A percentile compares a stretch with the other conserved stretches of the same genome.
These are phyloP conservation scores for Umimayanthus chanpuru DNA, from an alignment of 92 coral and sea anemone genomes.

Conservation along the genomic window DNA sequence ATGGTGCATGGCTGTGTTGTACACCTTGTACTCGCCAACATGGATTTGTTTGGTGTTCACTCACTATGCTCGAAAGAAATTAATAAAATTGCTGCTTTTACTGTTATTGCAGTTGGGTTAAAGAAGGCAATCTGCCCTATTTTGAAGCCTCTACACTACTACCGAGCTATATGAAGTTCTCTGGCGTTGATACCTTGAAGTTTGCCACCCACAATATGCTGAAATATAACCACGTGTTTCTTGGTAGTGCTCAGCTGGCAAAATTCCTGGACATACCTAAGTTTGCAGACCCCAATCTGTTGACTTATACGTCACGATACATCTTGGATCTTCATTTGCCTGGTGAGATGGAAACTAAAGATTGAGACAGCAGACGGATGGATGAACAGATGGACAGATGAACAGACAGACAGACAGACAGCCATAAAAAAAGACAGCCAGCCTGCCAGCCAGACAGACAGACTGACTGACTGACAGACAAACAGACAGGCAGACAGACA, in stretches of 20 bases:
- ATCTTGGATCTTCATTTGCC: constrained; percentile 89
- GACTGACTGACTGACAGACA: too few species aligned
- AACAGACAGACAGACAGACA: too few species aligned
- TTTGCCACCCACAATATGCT: constrained; percentile 31
- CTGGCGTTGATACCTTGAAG: constrained; percentile 39
- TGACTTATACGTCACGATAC: constrained; percentile 77
- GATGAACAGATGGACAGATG: too few species aligned
- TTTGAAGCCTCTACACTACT: constrained; percentile 66
- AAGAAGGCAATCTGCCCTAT: constrained; percentile 82
- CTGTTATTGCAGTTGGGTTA: constrained; percentile 76
- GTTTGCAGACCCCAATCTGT: constrained; percentile 60
- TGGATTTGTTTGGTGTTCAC: neutral
- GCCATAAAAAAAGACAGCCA: too few species aligned
- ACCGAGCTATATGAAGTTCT: constrained; percentile 92
- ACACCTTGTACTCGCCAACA: neutral
- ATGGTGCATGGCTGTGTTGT: neutral
- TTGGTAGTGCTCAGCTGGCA: constrained; percentile 33
- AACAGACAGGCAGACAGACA: too few species aligned
- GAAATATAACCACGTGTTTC: constrained; percentile 5
- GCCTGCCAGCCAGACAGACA: too few species aligned
- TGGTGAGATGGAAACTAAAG: constrained; percentile 52
- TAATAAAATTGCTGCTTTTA: neutral
- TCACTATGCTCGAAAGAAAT: neutral
- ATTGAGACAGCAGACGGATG: too few species aligned
- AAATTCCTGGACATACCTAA: constrained; percentile 50